These are phyloP conservation scores for Stomatorhinus walkeri DNA, from an alignment of 2,797 vertebrate species.

Conservation along the genomic window DNA sequence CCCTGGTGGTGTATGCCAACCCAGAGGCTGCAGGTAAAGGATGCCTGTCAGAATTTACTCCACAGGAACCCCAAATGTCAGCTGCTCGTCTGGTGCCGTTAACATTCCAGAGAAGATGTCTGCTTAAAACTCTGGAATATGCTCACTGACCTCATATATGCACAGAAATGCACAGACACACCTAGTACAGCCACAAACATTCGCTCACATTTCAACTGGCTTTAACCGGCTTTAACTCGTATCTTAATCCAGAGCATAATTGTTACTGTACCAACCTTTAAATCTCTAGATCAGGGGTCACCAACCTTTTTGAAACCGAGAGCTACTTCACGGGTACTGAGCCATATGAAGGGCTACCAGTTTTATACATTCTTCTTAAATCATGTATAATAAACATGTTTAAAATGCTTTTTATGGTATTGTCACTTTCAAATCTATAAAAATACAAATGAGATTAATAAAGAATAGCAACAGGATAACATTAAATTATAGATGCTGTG, in stretches of 20 bases:
- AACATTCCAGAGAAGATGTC: constrained; percentile 2
- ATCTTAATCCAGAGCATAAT: background rate
- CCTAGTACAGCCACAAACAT: constrained; percentile 45
- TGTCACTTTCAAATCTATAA: no score
- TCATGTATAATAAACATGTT: no score
- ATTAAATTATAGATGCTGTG: no score
- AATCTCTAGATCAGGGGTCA: background rate
- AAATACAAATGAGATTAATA: no score
- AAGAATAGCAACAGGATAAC: no score
- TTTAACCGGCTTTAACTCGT: background rate
- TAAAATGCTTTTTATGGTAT: no score
- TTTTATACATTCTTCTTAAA: no score
- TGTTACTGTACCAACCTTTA: background rate
- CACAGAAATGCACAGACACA: background rate
- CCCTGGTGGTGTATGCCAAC: constrained; percentile 69
- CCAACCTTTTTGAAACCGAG: no score
- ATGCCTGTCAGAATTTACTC: background rate
- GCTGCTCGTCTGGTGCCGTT: background rate
- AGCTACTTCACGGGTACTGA: no score
- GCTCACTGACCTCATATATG: background rate
- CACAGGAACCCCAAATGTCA: background rate
- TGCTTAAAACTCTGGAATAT: background rate
- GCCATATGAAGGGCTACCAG: no score
- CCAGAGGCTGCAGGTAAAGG: constrained; percentile 60
- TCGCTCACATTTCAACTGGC: background rate